A percentile compares a stretch with the other conserved stretches of the same genome.
These are phyloP conservation scores for Notothenia coriiceps DNA, from an alignment of 2,113 vertebrate genomes.

Conservation along the genomic window DNA sequence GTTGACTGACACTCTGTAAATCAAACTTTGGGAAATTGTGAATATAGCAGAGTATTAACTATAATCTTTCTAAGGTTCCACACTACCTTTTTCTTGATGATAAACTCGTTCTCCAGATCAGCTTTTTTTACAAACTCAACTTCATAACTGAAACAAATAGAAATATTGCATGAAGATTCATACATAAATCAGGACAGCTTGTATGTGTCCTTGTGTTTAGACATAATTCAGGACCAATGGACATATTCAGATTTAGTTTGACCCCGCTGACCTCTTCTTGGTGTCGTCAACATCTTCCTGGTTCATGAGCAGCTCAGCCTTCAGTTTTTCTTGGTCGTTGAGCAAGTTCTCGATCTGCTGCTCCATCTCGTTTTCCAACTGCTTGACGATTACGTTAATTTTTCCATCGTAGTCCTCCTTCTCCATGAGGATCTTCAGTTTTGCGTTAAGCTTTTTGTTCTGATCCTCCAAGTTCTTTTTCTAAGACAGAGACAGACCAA, in stretches of 20 bases:
- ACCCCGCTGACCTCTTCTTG: constrained; percentile 70
- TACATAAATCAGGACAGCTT: too few relatives aligned
- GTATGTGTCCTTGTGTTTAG: too few relatives aligned
- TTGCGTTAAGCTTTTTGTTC: constrained; percentile 80
- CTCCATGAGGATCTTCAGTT: constrained; percentile 79
- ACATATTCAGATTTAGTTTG: neutral
- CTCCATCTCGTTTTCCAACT: constrained; percentile 72
- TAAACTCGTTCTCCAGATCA: constrained; percentile 82
- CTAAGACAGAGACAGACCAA: constrained; percentile 45
- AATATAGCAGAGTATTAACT: neutral
- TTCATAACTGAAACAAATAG: constrained; percentile 75
- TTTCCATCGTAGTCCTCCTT: constrained; percentile 80
- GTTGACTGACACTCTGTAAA: neutral
- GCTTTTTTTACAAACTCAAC: constrained; percentile 70
- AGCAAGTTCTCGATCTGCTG: constrained; percentile 73
- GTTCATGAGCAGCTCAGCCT: constrained; percentile 64
- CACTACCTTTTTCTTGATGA: constrained; percentile 83
- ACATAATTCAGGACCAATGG: neutral
- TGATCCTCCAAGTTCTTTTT: constrained; percentile 82
- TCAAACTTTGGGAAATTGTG: too few relatives aligned
- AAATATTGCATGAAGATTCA: neutral
- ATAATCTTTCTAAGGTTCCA: neutral
- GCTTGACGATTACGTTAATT: constrained; percentile 68
- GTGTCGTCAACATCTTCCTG: constrained; percentile 73
- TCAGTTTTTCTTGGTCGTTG: constrained; percentile 74